Conservation (phyloP, 2,113 vertebrate species). For the Sprattus sprattus region DNA sequence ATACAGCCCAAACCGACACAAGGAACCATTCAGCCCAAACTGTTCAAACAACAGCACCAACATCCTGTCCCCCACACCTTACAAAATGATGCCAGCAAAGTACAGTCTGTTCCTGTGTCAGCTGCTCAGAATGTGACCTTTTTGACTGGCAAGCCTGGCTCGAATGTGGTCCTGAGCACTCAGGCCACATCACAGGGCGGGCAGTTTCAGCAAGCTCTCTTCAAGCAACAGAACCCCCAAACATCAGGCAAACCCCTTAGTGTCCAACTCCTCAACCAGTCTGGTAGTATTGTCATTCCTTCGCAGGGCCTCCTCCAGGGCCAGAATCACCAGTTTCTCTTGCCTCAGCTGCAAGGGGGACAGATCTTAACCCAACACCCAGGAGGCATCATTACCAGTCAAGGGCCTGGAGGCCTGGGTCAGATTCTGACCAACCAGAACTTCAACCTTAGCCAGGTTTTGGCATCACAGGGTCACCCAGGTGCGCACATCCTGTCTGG, state of each 20-base stretch:
- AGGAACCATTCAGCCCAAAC: slow-evolving; percentile 83
- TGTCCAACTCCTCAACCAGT: slow-evolving; percentile 88
- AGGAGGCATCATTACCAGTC: slow-evolving; percentile 80
- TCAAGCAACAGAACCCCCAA: slow-evolving; percentile 75
- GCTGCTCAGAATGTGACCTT: slow-evolving; percentile 85
- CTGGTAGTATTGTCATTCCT: slow-evolving; percentile 91
- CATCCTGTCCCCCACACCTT: slow-evolving; percentile 72
- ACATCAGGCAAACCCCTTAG: slow-evolving; percentile 86
- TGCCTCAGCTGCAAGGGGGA: slow-evolving; percentile 81
- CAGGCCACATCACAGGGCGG: slow-evolving; percentile 69
- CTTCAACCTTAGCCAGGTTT: slow-evolving; percentile 85
- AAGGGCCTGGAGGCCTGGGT: slow-evolving; percentile 80
- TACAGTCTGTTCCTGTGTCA: slow-evolving; percentile 79
- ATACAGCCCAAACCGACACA: slow-evolving; percentile 91
- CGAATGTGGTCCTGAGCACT: slow-evolving; percentile 85
- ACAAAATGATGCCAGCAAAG: slow-evolving; percentile 80
- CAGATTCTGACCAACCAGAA: slow-evolving; percentile 92
- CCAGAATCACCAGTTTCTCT: slow-evolving; percentile 90
- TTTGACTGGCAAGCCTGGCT: slow-evolving; percentile 82
- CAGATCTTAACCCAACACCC: slow-evolving; percentile 86
- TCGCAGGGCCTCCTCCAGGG: slow-evolving; percentile 86
- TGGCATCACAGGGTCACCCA: slow-evolving; percentile 82
- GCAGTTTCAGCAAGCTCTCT: slow-evolving; percentile 80
- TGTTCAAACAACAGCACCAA: slow-evolving; percentile 75
- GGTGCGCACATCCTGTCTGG: slow-evolving; percentile 90